phyloP scores from a whole-genome alignment of 1,140 invertebrate species.

The Bombus polaris region DNA sequence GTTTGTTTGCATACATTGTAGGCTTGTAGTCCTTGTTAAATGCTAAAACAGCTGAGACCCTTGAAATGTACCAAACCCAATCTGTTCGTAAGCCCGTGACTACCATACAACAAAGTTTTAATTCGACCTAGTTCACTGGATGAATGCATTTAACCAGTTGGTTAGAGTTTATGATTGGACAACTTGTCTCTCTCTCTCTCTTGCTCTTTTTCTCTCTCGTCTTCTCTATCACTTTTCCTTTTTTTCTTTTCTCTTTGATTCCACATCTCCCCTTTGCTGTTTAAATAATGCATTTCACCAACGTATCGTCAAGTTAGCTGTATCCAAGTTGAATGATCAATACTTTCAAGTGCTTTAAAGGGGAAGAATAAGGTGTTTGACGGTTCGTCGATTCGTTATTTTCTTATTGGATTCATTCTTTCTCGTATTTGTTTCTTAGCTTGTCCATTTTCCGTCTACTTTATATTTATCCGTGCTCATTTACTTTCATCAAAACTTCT shows the following conservation, averaged over 20 bases:
- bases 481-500: background rate
- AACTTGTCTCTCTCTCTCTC: background rate
- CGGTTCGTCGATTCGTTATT: background rate
- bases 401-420: background rate
- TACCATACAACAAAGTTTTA: constrained; percentile 35
- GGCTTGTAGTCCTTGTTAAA: background rate
- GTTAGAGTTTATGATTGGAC: constrained; percentile 24
- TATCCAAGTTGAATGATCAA: constrained; percentile 51
- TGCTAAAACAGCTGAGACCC: background rate
- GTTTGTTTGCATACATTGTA: background rate
- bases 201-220: too few relatives aligned
- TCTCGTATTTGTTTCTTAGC: background rate
- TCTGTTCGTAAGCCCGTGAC: constrained; percentile 4
- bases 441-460: background rate
- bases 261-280: background rate
- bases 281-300: constrained; percentile 40
- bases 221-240: too few relatives aligned
- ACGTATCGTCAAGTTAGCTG: constrained; percentile 27
- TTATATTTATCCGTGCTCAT: background rate
- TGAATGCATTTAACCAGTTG: constrained; percentile 15
- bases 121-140: constrained; percentile 38
- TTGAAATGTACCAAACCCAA: background rate
- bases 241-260: background rate
- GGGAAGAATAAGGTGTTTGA: background rate
- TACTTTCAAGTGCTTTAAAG: constrained; percentile 50